Conservation (phyloP, 2,113 vertebrate species). For the Tenrec ecaudatus region DNA sequence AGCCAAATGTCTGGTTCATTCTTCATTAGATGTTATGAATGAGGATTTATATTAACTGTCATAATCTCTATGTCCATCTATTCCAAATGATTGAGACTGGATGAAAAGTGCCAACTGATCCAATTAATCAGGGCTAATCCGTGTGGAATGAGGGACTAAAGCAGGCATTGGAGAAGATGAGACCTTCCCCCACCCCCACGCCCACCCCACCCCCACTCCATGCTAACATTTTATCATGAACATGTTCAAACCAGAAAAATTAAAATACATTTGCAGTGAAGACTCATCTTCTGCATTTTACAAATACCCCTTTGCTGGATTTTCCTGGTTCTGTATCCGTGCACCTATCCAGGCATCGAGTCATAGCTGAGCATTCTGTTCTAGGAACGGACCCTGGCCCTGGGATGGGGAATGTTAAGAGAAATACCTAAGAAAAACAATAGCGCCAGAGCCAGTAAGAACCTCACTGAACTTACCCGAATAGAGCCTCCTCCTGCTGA, state of each 20-base stretch:
- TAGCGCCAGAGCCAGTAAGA: neutral
- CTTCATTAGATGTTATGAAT: conserved; percentile 9
- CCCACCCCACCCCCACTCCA: too few relatives aligned
- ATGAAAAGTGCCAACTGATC: neutral
- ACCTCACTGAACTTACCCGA: rapidly evolving
- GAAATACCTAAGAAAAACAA: neutral
- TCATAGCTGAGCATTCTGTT: neutral
- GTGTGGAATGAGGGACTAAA: neutral
- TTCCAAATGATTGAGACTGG: neutral
- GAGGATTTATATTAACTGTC: neutral
- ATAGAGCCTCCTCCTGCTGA: neutral
- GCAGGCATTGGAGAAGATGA: neutral
- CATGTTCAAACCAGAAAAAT: neutral
- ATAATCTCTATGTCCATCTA: neutral
- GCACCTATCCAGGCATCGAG: neutral
- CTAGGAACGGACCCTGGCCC: neutral
- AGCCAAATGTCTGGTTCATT: neutral
- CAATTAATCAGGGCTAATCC: neutral
- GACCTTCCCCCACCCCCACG: too few relatives aligned
- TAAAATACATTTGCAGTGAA: neutral
- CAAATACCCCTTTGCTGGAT: neutral
- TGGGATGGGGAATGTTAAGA: neutral
- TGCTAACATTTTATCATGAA: neutral
- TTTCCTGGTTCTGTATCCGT: neutral
- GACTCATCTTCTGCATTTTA: neutral